Conservation (phyloP, 2,113 vertebrate species). For the Heterocephalus glaber region DNA sequence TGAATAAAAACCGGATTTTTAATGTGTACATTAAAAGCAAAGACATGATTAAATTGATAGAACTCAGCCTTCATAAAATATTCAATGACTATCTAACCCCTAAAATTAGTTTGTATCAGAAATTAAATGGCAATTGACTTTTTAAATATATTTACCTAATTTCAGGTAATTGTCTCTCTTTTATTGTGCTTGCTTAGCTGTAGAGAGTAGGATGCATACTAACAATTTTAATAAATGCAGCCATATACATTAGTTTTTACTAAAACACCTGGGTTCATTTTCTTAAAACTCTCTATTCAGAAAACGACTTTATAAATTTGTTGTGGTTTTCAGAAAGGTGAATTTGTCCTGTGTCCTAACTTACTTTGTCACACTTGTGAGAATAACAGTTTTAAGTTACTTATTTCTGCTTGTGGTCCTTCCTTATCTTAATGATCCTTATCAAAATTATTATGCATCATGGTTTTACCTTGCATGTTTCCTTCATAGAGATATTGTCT, state of each 20-base stretch:
- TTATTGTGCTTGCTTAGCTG: not conserved
- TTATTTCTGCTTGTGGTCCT: not conserved
- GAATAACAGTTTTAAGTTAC: slow-evolving; percentile 16
- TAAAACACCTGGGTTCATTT: slow-evolving; percentile 12
- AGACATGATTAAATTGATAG: not conserved
- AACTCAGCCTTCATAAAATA: slow-evolving; percentile 15
- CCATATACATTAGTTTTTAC: not conserved
- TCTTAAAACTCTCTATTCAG: slow-evolving; percentile 32
- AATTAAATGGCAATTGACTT: slow-evolving; percentile 39
- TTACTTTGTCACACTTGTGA: slow-evolving; percentile 45
- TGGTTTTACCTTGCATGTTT: slow-evolving; percentile 34
- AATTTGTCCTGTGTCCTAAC: slow-evolving; percentile 23
- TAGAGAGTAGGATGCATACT: not conserved
- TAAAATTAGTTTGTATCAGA: slow-evolving; percentile 29
- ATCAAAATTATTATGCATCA: not conserved
- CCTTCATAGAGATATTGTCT: slow-evolving; percentile 74
- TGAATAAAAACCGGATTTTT: not conserved
- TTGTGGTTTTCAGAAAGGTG: not conserved
- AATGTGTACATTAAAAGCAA: not conserved
- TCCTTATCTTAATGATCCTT: slow-evolving; percentile 14
- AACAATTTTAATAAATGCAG: not conserved
- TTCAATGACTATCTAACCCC: not conserved
- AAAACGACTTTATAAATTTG: slow-evolving; percentile 3
- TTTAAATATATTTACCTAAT: slow-evolving; percentile 20
- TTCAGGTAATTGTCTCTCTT: not conserved